Base-by-base conservation (phyloP, 2,113 vertebrate genomes). In the Camelus bactrianus region DNA sequence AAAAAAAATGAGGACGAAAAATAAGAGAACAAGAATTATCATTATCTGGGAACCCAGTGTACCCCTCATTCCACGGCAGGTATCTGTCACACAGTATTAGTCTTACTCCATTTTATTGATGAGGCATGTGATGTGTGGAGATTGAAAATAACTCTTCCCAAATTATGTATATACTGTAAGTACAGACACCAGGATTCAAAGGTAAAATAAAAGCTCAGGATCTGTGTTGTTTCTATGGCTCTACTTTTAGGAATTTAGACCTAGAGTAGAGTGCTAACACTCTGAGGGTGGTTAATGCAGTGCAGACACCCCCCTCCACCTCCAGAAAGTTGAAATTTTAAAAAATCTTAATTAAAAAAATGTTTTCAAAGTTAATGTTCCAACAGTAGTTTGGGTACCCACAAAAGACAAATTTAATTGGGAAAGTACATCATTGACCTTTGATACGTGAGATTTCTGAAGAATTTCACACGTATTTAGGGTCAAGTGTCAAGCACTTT, bases 321-420 rank as follows among this genome's bases (percentile, higher is more conserved):
- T 14, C 6, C 42, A 86, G 38, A 80, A 93, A 85, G 38, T 4
- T 54, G 2, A 69, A 91, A 56, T 86, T 50, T 20, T n/a, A 28
- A 52, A 76, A 62, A 82, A 73, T 24, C 0, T 46, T 75, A 69
- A 30, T 80, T 72, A 12, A 46, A 46, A 93, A 81, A 52, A 30
- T 72, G 65, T 6, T 81, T 93, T 82, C 13, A 32, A n/a, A 75
- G 9, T 46, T 92, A 88, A 56, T 85, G 17, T 76, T 79, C 5
- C 19, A 94, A 8, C 30, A 84, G 32, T 50, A 83, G 32, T 64
- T 91, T 95, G 46, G 30, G 30, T 28, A 87, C 87, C 15, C 19
- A 38, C 65, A 76, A 91, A 88, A 80, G 24, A 86, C 2, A 76
- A 79, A 89, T 95, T n/a, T 85, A 83, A 58, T n/a, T 86, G 58